A percentile compares a stretch with the other conserved stretches of the same genome.
phyloP scores from a whole-genome alignment of 2,888 invertebrate species.

The Hartigia nigra region DNA sequence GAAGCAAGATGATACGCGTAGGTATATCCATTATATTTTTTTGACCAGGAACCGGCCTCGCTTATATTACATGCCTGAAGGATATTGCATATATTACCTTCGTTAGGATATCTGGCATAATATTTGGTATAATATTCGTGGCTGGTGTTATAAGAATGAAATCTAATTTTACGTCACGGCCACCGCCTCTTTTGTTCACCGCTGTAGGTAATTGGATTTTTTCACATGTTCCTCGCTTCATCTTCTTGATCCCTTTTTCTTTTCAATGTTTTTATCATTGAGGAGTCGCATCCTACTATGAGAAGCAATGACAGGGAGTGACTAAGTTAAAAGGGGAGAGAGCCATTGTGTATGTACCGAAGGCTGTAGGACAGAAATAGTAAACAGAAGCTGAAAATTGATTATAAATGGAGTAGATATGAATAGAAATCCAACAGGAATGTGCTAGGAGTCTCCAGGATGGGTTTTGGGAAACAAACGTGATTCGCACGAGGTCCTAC shows the following conservation, averaged over 20 bases:
- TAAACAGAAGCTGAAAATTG: no score
- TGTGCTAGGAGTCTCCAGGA: not conserved
- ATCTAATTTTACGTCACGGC: not conserved
- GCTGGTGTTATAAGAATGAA: not conserved
- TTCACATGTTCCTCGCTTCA: not conserved
- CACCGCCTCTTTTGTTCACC: not conserved
- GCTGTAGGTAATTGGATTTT: not conserved
- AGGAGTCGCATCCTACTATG: not conserved
- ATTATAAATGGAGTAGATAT: not conserved
- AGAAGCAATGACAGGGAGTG: not conserved
- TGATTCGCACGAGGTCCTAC: not conserved
- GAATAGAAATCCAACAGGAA: not conserved
- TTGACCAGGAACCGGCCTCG: not conserved
- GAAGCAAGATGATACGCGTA: not conserved
- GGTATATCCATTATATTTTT: not conserved
- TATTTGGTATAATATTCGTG: not conserved
- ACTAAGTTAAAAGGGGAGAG: not conserved
- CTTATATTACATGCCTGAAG: not conserved
- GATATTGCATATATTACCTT: not conserved
- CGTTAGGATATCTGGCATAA: not conserved
- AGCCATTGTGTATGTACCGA: not conserved
- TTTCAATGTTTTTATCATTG: not conserved
- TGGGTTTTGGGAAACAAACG: not conserved
- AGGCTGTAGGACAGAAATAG: not conserved
- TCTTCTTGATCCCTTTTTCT: not conserved